Conservation (phyloP, 35 echinoderm and acorn worm species). For the Amphiura filiformis region DNA sequence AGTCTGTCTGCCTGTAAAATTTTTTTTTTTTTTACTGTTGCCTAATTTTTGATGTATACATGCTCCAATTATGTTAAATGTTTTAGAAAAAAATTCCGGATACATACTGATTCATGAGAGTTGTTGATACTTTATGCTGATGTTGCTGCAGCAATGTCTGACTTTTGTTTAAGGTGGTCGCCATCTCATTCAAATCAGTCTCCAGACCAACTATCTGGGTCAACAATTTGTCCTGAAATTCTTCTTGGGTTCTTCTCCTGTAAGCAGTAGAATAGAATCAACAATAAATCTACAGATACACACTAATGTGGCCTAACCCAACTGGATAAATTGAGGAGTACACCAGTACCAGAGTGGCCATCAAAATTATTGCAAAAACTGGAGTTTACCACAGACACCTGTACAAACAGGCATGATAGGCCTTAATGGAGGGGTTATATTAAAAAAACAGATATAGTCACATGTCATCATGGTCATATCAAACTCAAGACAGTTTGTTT, state of each 20-base stretch:
- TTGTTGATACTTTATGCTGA: not conserved
- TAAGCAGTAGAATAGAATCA: no score
- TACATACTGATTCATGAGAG: not conserved
- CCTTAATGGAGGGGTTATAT: no score
- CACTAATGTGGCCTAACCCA: not conserved
- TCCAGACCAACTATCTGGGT: not conserved
- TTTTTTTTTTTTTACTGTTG: no score
- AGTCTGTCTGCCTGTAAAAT: no score
- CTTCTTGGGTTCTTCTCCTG: conserved; percentile 17
- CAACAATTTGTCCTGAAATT: not conserved
- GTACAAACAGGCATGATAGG: no score
- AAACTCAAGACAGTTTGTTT: no score
- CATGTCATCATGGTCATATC: no score
- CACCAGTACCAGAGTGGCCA: not conserved
- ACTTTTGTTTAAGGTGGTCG: not conserved
- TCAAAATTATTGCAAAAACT: not conserved
- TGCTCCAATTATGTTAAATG: no score
- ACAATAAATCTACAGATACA: not conserved
- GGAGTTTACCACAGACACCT: not conserved
- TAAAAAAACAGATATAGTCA: no score
- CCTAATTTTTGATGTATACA: no score
- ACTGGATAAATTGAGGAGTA: not conserved
- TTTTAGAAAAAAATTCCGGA: no score
- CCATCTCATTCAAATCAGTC: not conserved
- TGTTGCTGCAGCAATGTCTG: not conserved